Evolutionary conservation across 2,797 vertebrate genomes (phyloP), one percentile per base, ranked within the genome.

Genomic region (Cichlasoma orientale): DNA sequence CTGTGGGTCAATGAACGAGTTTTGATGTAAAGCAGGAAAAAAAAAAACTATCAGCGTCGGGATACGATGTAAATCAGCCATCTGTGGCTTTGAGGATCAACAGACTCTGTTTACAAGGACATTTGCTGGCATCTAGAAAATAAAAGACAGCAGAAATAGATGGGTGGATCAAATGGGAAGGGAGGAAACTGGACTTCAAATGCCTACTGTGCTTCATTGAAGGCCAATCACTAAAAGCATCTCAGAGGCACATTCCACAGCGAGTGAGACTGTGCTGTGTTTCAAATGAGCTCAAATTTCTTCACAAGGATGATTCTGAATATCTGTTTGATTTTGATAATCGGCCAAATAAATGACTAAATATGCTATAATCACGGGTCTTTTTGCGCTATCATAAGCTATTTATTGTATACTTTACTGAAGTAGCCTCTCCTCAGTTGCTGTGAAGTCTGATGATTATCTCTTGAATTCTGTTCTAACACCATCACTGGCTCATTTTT

Each of bases 121-220:
- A 72, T 44, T 16, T 25, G 25, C 59, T 86, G 74, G 75, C 38
- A 57, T 83, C 57, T 78, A 61, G 54, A 23, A 58, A 71, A 70
- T 55, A 59, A 71, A 79, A 58, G 58, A 47, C n/a, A n/a, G 7
- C 33, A 72, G 29, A 66, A 84, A 84, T 41, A 4, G 18, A 29
- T 71, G 75, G 87, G 82, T 57, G 78, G 84, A 87, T 90, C 87
- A 90, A 84, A 85, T 55, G 5, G 41, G 27, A 23, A 19, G 7
- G 27, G 50, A 74, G 66, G 75, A 82, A 83, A 70, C 59, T 23
- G 25, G 1, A 74, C 84, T 78, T 83, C 76, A 86, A 78, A 81
- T 56, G 53, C 41, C 7, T 18, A 3, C 13, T 63, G 56, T 54
- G 29, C 54, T 55, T 77, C 19, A 59, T 1, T 47, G 41, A 66